Base-by-base conservation (phyloP, 2,888 invertebrate genomes). In the Strigamia maritima region DNA sequence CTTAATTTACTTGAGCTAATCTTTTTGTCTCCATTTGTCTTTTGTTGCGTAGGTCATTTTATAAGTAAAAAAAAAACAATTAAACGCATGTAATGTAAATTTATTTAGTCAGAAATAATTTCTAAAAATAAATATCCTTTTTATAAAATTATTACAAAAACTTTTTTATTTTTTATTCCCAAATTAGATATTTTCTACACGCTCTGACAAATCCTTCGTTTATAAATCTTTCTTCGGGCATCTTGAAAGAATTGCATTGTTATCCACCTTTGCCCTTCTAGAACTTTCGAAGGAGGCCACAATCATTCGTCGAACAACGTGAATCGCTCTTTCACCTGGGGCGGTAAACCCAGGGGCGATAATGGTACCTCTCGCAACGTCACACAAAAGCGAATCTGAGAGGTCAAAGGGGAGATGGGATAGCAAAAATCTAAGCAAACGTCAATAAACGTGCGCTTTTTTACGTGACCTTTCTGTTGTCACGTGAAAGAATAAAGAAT, bases 241-340 rank as follows among this genome's bases (percentile, higher is more conserved):
- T 70, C 70, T 16, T 70, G 16, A 26, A 70, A 70, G 14, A 70
- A 70, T 28, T 26, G 26, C 16, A 70, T 70, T 28, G 70, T 70
- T 54, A 70, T 28, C 24, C 26, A 70, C 70, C 70, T 70, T 70
- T 70, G 70, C 8, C 70, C 26, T 70, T 12, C 16, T 2, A 24
- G 26, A 70, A 70, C 26, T n/a, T 70, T 26, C 70, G 70, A 70
- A 70, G 70, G 70, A 70, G 70, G 70, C 70, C 70, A 70, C 26
- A 26, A 12, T 70, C 70, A 70, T 70, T 70, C 28, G 70, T 70
- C 70, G 70, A 70, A 70, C 12, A 26, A 16, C 2, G 26, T 70
- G 70, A 10, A 54, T 19, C 6, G 10, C 24, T 28, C 14, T 26
- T 26, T 28, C 28, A 70, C 70, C 70, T 26, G 70, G 28, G 70